phyloP scores from a whole-genome alignment of 1,140 invertebrate genomes.

The Drosophila bocqueti region DNA sequence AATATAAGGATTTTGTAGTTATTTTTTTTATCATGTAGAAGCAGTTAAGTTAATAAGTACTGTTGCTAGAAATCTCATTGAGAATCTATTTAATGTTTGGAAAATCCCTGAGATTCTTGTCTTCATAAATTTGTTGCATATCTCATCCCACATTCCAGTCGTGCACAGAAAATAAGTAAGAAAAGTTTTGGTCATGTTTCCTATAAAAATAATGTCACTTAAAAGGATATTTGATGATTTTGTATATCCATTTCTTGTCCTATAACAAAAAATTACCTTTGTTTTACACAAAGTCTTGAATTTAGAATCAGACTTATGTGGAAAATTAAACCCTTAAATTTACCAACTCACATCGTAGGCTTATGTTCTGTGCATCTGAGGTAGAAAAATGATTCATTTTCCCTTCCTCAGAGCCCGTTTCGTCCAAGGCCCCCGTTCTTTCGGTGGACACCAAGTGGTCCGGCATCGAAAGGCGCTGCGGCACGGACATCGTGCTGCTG shows the following conservation, averaged over 20 bases:
- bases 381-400: neutral
- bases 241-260: too few relatives aligned
- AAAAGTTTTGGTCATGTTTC: neutral
- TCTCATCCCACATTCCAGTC: neutral
- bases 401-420: constrained; percentile 87
- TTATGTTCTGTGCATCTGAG: neutral
- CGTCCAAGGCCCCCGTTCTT: constrained; percentile 85
- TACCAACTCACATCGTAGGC: neutral
- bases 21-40: neutral
- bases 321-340: neutral
- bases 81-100: neutral
- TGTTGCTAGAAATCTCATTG: neutral
- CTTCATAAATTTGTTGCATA: neutral
- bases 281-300: too few relatives aligned
- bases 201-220: neutral
- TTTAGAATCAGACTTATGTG: too few relatives aligned
- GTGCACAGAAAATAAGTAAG: neutral
- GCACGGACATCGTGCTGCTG: constrained; percentile 86
- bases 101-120: neutral
- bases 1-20: too few relatives aligned
- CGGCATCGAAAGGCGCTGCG: constrained; percentile 75
- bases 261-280: neutral
- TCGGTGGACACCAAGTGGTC: constrained; percentile 87
- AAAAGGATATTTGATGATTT: too few relatives aligned
- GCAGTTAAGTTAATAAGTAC: too few relatives aligned